These are phyloP conservation scores for Acanthornis magna DNA, from an alignment of 2,797 vertebrate species.

Conservation along the genomic window DNA sequence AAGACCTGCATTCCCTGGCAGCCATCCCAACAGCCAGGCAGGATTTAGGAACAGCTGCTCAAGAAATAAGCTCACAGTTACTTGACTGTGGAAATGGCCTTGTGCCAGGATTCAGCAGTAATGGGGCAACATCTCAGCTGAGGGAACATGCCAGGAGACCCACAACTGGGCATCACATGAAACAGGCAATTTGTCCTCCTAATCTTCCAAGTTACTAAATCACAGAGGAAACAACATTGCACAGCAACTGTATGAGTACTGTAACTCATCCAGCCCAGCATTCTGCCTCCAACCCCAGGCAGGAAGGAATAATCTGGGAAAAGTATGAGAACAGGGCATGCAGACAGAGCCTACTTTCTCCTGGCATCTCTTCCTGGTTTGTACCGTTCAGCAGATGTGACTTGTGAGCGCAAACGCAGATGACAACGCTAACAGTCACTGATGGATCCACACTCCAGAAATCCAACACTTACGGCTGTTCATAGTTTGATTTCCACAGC, in stretches of 20 bases:
- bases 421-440: background rate
- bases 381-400: background rate
- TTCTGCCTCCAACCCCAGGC: background rate
- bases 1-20: background rate
- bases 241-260: background rate
- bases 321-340: background rate
- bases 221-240: background rate
- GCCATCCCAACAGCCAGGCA: background rate
- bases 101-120: background rate
- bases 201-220: background rate
- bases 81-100: background rate
- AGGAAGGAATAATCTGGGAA: background rate
- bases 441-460: background rate
- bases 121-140: background rate
- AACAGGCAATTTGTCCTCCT: background rate
- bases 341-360: background rate
- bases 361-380: background rate
- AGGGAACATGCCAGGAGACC: background rate
- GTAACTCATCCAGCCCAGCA: background rate
- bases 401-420: background rate
- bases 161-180: background rate
- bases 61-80: background rate
- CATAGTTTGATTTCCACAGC: background rate
- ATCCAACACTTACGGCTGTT: background rate
- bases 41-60: rapidly evolving